A percentile compares a stretch with the other conserved stretches of the same genome.
Evolutionary conservation across 2,888 invertebrate genomes (phyloP).

Genomic region (Drosophila picticornis): DNA sequence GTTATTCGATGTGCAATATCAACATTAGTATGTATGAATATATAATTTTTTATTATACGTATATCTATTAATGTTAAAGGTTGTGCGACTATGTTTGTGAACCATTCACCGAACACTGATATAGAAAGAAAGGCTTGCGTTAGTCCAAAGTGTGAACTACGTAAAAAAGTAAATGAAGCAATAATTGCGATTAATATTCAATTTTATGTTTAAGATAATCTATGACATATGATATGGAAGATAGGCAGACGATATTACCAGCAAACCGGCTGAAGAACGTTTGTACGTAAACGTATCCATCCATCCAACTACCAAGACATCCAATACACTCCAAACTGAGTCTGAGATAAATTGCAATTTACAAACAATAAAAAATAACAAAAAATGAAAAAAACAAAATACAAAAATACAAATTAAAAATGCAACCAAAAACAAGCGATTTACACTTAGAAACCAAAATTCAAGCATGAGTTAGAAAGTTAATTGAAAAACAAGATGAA

Average conservation of each 20-base stretch:
- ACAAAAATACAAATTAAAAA: constrained; percentile 26
- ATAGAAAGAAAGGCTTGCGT: constrained; percentile 57
- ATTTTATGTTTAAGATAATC: constrained; percentile 71
- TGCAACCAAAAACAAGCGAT: constrained; percentile 59
- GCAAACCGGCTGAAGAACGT: constrained; percentile 64
- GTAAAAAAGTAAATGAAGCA: constrained; percentile 63
- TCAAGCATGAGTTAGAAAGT: constrained; percentile 31
- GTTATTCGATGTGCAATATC: constrained; percentile 49
- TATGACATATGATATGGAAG: constrained; percentile 34
- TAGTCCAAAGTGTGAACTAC: constrained; percentile 50
- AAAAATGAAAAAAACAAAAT: constrained; percentile 15
- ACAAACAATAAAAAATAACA: constrained; percentile 61
- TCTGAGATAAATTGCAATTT: constrained; percentile 81
- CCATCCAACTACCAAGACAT: constrained; percentile 79
- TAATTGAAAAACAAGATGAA: constrained; percentile 23
- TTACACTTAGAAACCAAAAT: constrained; percentile 66
- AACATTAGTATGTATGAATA: constrained; percentile 34
- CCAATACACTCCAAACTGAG: constrained; percentile 77
- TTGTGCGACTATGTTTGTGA: constrained; percentile 77
- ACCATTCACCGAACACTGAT: constrained; percentile 60
- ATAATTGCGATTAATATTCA: constrained; percentile 71
- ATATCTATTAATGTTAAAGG: constrained; percentile 70
- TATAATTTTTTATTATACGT: constrained; percentile 27
- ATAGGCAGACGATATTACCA: constrained; percentile 20
- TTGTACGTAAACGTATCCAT: constrained; percentile 83